These are phyloP conservation scores for Penaeus chinensis DNA, from an alignment of 1,140 invertebrate genomes.

Conservation along the genomic window DNA sequence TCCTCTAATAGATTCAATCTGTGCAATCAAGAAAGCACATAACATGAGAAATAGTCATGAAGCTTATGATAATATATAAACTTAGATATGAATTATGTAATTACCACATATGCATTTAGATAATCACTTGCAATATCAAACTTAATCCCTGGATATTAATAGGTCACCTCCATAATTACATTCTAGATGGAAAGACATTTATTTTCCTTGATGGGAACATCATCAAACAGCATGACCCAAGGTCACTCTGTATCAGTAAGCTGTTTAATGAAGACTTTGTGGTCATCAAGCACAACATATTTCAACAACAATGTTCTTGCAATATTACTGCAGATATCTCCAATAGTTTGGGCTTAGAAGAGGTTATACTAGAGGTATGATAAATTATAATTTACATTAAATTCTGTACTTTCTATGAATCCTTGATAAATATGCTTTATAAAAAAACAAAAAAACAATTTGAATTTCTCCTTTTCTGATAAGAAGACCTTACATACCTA, in stretches of 20 bases:
- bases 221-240: slow-evolving; percentile 14
- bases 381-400: not conserved
- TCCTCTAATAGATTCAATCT: too few species aligned
- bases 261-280: not conserved
- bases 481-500: too few species aligned
- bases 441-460: too few species aligned
- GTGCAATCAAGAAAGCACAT: too few species aligned
- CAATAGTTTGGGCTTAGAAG: not conserved
- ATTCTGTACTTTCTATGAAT: not conserved
- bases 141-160: too few species aligned
- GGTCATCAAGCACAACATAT: slow-evolving; percentile 22
- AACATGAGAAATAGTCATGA: too few species aligned
- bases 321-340: slow-evolving; percentile 27
- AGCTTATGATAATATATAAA: too few species aligned
- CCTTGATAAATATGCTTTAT: not conserved
- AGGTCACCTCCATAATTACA: too few species aligned
- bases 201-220: slow-evolving; percentile 34
- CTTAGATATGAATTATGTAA: too few species aligned
- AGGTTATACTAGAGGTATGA: not conserved
- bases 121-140: too few species aligned
- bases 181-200: slow-evolving; percentile 19
- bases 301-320: slow-evolving; percentile 33
- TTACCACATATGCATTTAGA: too few species aligned
- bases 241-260: slow-evolving; percentile 21
- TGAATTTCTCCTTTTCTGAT: too few species aligned